Conservation (phyloP, 2,113 vertebrate species). For the Choloepus hoffmanni region DNA sequence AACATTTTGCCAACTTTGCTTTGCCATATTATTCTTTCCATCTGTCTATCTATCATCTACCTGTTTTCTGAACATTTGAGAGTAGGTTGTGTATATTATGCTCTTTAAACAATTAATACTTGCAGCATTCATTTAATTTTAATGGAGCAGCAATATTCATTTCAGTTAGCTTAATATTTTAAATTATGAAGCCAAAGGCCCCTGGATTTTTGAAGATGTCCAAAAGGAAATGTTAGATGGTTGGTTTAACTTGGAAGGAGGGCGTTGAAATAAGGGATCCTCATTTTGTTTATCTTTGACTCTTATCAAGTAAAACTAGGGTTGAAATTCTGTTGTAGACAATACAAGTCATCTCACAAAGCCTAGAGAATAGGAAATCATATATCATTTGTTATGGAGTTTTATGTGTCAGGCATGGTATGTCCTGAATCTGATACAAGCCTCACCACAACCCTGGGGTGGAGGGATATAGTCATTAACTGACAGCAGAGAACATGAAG, state of each 20-base stretch:
- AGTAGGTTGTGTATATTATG: too few species aligned
- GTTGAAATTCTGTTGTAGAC: not conserved
- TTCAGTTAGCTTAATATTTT: not conserved
- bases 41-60: too few species aligned
- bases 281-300: conserved; percentile 30
- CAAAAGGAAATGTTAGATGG: not conserved
- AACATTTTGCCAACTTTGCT: too few species aligned
- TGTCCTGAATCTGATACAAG: not conserved
- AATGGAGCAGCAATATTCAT: conserved; percentile 5
- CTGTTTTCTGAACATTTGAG: too few species aligned
- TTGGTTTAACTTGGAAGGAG: not conserved
- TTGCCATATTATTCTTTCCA: too few species aligned
- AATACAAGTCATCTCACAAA: not conserved
- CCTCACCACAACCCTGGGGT: not conserved
- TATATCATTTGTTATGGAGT: not conserved
- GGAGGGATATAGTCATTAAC: not conserved
- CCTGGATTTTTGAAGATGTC: not conserved
- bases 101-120: too few species aligned
- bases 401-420: not conserved
- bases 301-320: not conserved
- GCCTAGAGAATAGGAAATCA: accelerated
- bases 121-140: not conserved
- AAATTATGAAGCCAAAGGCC: not conserved
- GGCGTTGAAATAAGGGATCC: not conserved
- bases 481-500: not conserved